Base-by-base conservation (phyloP, 1,140 invertebrate genomes). In the Anoplolepis gracilipes region DNA sequence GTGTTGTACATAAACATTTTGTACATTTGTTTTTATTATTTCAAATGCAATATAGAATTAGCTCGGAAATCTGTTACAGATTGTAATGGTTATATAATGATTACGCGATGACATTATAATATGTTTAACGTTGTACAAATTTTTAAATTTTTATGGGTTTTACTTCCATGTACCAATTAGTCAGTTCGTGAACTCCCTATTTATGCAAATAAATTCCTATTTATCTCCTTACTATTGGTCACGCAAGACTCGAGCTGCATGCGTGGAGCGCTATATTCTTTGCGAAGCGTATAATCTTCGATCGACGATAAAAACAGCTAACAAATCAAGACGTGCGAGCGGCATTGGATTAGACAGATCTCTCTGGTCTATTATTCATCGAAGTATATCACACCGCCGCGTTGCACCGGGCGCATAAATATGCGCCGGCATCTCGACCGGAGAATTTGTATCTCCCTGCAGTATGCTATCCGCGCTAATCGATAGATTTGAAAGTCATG, bases 401-500 rank as follows among this genome's bases (percentile, higher is more conserved):
- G 84, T 67, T 85, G 22, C 39, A 62, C 49, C 65, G 64, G 81
- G 33, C 75, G 78, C 88, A 89, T 89, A 89, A 85, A 89, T 89
- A 89, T 87, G 82, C 85, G 65, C 78, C 70, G 57, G 62, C 75
- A 13, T 88, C 61, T 70, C 70, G 73, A 53, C 67, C 49, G 70
- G 55, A 70, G 87, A 84, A 90, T 90, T 88, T 87, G 89, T 90
- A 90, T 84, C 85, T 88, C 53, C 57, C 59, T 61, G 64, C 72
- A 69, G 78, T 64, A 55, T 72, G 85, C 85, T 84, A 73, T 57
- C 39, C 77, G 86, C 77, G 88, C 86, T 88, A 90, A 90, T 90
- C 89, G 88, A 90, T 90, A 90, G 88, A 90, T 90, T 90, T 90
- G 88, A 90, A 90, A 90, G 88, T 90, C 89, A 90, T 90, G 89